Evolutionary conservation across 2,888 invertebrate genomes (phyloP).

Genomic region (Andrena chrysosceles): DNA sequence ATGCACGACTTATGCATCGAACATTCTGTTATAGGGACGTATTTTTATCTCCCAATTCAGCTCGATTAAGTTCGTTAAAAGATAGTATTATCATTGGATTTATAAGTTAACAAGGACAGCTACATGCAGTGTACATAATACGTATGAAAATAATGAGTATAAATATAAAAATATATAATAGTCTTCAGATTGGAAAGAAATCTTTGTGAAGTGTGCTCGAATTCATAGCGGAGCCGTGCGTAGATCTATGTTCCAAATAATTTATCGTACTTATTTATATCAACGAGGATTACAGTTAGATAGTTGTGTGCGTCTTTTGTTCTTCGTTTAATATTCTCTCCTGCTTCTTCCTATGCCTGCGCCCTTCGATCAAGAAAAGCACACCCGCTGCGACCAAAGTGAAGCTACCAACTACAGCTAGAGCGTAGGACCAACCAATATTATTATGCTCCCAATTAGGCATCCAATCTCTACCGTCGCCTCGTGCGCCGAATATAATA

Average conservation of each 20-base stretch:
- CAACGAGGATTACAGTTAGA: constrained; percentile 85
- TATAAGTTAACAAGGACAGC: constrained; percentile 7
- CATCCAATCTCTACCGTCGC: constrained; percentile 97
- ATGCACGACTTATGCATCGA: constrained; percentile 31
- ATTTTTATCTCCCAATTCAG: not conserved
- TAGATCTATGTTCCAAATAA: constrained; percentile 34
- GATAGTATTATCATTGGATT: not conserved
- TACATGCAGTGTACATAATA: constrained; percentile 41
- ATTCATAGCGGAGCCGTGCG: constrained; percentile 10
- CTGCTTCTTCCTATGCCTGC: constrained; percentile 90
- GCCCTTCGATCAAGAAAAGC: constrained; percentile 93
- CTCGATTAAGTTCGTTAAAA: too few relatives aligned
- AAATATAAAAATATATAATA: constrained; percentile 46
- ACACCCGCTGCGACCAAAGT: constrained; percentile 91
- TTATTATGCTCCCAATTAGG: constrained; percentile 98
- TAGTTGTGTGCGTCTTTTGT: constrained; percentile 90
- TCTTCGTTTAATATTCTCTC: constrained; percentile 90
- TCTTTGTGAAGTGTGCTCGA: constrained; percentile 15
- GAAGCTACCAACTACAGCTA: constrained; percentile 93
- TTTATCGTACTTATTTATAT: constrained; percentile 19
- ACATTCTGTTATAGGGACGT: constrained; percentile 17
- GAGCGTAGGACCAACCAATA: constrained; percentile 96
- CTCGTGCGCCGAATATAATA: constrained; percentile 95
- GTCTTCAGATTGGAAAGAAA: constrained; percentile 23
- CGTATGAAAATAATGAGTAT: constrained; percentile 43